Base-by-base conservation (phyloP, 53 echinoderm and acorn worm genomes). In the Pentamera pediparva region DNA sequence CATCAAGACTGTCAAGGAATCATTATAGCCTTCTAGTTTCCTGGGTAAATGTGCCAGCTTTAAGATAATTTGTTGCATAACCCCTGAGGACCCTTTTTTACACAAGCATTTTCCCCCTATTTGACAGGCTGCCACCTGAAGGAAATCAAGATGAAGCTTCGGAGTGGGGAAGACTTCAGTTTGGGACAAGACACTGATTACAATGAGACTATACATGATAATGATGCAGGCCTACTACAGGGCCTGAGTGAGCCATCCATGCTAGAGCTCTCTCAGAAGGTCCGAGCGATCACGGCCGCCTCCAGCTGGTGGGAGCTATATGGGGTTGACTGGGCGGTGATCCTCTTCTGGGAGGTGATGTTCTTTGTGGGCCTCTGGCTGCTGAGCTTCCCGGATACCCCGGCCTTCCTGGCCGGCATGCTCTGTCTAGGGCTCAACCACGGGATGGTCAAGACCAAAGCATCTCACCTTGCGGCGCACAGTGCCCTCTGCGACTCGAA, bases 281-380 rank as follows among this genome's bases (percentile, higher is more conserved):
- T 89, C n/a, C 40, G 77, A 37, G 64, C 50, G 4, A 34, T 89
- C 12, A 57, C 75, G 5, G 32, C 59, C n/a, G 59, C 62, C 10
- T 33, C 84, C 4, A 75, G 54, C 21, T 90, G 90, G 90, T 90
- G 90, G 90, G 86, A 90, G 24, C 65, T 75, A 19, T 90, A 83
- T 39, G 90, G 90, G 7, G 72, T 86, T 4, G 90, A 90, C 75
- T 90, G 90, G 90, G 65, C 65, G 19, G 45, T 82, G 50, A 86
- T 86, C 32, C 34, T 59, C 18, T 78, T 62, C 4, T 79, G 79
- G 13, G 78, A 75, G 35, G 48, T 59, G n/a, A 41, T 86, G 62
- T 59, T 86, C 19, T 78, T 81, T 9, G 62, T 58, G 0, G 83
- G 75, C 36, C 38, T 86, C 0, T 36, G 69, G 75, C 71, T 90